Evolutionary conservation across 1,140 invertebrate genomes (phyloP).

Genomic region (Choristoneura fumiferana): DNA sequence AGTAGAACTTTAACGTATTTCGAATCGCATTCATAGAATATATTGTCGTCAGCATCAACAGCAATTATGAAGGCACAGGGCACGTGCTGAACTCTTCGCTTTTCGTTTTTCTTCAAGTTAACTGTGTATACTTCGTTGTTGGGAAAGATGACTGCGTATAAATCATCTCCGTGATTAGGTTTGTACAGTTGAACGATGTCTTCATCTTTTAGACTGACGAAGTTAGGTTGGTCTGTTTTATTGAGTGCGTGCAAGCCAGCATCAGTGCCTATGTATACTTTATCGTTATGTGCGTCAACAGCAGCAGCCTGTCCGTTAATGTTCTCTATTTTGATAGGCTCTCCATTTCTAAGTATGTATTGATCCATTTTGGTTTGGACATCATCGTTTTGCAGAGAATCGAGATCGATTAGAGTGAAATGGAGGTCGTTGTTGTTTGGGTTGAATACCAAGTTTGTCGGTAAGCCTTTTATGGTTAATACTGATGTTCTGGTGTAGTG

Average conservation of each 20-base stretch:
- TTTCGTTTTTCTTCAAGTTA: conserved; percentile 54
- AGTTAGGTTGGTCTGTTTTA: conserved; percentile 45
- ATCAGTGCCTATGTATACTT: conserved; percentile 61
- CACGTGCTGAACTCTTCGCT: conserved; percentile 51
- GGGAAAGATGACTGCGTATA: conserved; percentile 60
- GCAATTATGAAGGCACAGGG: conserved; percentile 62
- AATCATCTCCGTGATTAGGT: conserved; percentile 41
- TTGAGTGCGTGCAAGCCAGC: conserved; percentile 55
- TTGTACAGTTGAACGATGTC: conserved; percentile 67
- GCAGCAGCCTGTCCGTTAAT: conserved; percentile 61
- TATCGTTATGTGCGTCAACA: conserved; percentile 52
- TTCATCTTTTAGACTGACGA: conserved; percentile 53
- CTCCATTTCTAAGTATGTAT: conserved; percentile 51
- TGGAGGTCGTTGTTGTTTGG: conserved; percentile 50
- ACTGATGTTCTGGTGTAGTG: conserved; percentile 46
- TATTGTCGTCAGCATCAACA: conserved; percentile 56
- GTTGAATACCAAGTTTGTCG: conserved; percentile 59
- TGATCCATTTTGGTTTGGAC: conserved; percentile 72
- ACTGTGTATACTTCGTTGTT: conserved; percentile 58
- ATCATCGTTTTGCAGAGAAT: conserved; percentile 56
- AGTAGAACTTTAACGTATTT: conserved; percentile 66
- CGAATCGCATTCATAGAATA: conserved; percentile 68
- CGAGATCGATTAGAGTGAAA: conserved; percentile 65
- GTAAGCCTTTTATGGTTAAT: conserved; percentile 62
- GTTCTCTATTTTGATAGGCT: conserved; percentile 58